Conservation (phyloP, 2,888 invertebrate species). For the Graphium colonna region DNA sequence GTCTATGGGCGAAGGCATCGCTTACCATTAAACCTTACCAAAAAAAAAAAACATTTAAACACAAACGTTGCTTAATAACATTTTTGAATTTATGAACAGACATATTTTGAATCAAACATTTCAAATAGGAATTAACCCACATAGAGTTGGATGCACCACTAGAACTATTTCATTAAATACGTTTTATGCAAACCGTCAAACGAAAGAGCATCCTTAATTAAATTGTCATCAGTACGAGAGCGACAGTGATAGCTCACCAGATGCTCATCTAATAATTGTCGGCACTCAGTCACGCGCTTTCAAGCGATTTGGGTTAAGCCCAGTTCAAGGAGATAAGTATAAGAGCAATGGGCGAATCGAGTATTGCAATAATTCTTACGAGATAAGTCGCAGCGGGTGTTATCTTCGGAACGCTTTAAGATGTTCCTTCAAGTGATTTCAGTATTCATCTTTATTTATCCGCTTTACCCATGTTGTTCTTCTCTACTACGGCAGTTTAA, state of each 20-base stretch:
- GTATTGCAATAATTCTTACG: constrained; percentile 3
- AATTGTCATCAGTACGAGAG: neutral
- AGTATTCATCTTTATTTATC: too few relatives aligned
- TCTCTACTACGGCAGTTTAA: too few relatives aligned
- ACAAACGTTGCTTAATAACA: too few relatives aligned
- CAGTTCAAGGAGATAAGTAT: neutral
- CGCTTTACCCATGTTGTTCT: too few relatives aligned
- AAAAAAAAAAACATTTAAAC: too few relatives aligned
- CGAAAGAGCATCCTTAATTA: neutral
- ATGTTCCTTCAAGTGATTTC: too few relatives aligned
- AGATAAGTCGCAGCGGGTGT: neutral
- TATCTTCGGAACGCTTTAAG: neutral
- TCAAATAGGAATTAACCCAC: neutral
- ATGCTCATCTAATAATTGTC: constrained; percentile 4
- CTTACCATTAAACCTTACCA: too few relatives aligned
- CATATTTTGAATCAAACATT: neutral
- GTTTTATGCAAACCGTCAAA: neutral
- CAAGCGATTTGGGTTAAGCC: constrained; percentile 1
- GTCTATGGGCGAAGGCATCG: too few relatives aligned
- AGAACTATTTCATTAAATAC: neutral
- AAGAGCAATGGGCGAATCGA: neutral
- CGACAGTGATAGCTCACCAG: neutral
- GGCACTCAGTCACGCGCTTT: neutral
- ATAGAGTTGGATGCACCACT: neutral
- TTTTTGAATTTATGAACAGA: too few relatives aligned